phyloP scores from a whole-genome alignment of 2,113 vertebrate species.

The Ginglymostoma cirratum region DNA sequence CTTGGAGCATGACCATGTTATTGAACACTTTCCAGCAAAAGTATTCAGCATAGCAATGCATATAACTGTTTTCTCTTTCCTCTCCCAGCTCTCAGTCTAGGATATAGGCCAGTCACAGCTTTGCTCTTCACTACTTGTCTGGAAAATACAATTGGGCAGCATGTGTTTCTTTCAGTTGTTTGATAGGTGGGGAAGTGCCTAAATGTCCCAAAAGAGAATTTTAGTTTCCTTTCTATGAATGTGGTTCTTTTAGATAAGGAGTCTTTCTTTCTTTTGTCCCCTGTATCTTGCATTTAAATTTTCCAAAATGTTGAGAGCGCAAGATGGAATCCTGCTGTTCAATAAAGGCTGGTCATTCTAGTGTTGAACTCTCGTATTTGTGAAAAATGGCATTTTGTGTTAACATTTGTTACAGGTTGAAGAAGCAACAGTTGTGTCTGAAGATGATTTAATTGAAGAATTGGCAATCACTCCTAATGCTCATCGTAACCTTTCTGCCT shows the following conservation, averaged over 20 bases:
- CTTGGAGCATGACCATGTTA: neutral
- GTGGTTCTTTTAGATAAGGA: neutral
- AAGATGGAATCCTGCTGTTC: neutral
- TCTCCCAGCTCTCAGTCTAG: neutral
- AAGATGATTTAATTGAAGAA: conserved; percentile 78
- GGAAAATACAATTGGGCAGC: neutral
- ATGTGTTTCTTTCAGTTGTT: neutral
- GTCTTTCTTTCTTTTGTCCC: neutral
- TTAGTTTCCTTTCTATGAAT: neutral
- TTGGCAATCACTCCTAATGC: conserved; percentile 58
- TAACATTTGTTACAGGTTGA: too few relatives aligned
- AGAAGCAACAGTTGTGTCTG: conserved; percentile 80
- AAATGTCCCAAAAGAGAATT: neutral
- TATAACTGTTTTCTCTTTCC: neutral
- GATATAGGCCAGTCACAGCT: neutral
- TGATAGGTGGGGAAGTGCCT: neutral
- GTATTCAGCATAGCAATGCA: neutral
- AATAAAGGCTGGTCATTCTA: too few relatives aligned
- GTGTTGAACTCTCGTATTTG: too few relatives aligned
- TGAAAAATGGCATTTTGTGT: neutral
- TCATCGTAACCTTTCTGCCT: conserved; percentile 77
- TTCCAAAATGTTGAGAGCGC: neutral
- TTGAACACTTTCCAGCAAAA: neutral
- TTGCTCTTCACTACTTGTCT: neutral
- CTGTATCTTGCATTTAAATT: neutral